Conservation (phyloP, 2,797 vertebrate species). For the Xenentodon cancila region DNA sequence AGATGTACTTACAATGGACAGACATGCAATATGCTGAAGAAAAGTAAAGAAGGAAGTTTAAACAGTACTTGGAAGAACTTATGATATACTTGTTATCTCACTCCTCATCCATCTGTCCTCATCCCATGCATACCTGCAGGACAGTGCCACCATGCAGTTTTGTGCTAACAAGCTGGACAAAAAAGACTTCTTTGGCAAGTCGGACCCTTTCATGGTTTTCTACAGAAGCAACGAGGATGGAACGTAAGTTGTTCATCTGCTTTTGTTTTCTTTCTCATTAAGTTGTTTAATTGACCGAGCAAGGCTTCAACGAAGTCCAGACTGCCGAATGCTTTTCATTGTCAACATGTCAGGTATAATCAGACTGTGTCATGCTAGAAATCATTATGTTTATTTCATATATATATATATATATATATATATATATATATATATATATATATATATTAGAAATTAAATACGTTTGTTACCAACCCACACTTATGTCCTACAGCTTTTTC, state of each 20-base stretch:
- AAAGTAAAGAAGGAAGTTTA: not conserved
- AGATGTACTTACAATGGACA: too few relatives aligned
- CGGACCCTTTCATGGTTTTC: conserved; percentile 96
- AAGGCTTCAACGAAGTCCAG: too few relatives aligned
- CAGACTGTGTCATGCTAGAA: too few relatives aligned
- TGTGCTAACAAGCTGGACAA: conserved; percentile 97
- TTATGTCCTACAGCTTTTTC: not conserved
- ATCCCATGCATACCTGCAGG: conserved; percentile 74
- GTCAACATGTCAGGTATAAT: too few relatives aligned
- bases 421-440: too few relatives aligned
- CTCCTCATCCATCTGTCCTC: not conserved
- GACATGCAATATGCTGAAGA: too few relatives aligned
- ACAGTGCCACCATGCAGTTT: conserved; percentile 95
- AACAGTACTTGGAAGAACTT: conserved; percentile 21
- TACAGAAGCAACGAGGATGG: conserved; percentile 96
- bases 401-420: too few relatives aligned
- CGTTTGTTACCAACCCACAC: not conserved
- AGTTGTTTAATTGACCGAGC: too few relatives aligned
- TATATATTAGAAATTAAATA: too few relatives aligned
- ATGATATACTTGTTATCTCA: not conserved
- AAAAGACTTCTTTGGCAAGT: conserved; percentile 98
- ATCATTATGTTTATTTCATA: too few relatives aligned
- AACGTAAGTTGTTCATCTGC: conserved; percentile 84
- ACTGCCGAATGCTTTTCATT: too few relatives aligned
- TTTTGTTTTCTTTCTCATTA: conserved; percentile 1